Base-by-base conservation (phyloP, 2,797 vertebrate species). In the Sebastiscus albofasciatus region DNA sequence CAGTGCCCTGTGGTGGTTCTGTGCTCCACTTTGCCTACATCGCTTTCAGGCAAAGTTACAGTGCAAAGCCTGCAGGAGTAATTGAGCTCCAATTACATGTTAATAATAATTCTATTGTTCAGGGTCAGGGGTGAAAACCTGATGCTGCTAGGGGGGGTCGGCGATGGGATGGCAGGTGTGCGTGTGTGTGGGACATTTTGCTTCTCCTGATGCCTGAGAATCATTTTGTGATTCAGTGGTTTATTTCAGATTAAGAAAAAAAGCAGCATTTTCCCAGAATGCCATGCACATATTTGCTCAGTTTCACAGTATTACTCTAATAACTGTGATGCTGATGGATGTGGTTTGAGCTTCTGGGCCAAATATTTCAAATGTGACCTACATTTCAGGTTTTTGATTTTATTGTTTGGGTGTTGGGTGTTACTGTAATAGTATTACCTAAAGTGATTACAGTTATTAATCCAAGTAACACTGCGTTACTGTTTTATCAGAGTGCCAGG, bases 11-110 rank as follows among this genome's bases (percentile, higher is more conserved):
- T 79, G 83, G 90, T 80, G 56, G 2, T 83, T 78, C 72, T 78
- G 56, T 81, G 89, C 49, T 87, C 91, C 81, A 90, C 58, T 91
- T 92, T 90, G 58, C 58, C 79, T 36, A 13, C 20, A 8, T 64
- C 34, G 24, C 79, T 83, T 73, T 60, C 60, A 31, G 75, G 86
- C 80, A 39, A 74, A 65, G 55, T 70, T 72, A 54, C 77, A 67
- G 39, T 75, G 24, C 36, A 75, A 55, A 67, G 64, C 77, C 89
- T 67, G 46, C 59, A 67, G 79, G 83, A 67, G 59, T 58, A 66
- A 81, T 66, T 79, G 14, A 86, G 82, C 61, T 86, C 80, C 77
- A 87, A 71, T 90, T 86, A 90, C 80, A 88, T 86, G 54, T 77
- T 89, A 79, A 90, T 89, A 46, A 87, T 85, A 64, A 79, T 84